These are phyloP conservation scores for Clarias pachynema DNA, from an alignment of 2,797 vertebrate species.

Conservation along the genomic window DNA sequence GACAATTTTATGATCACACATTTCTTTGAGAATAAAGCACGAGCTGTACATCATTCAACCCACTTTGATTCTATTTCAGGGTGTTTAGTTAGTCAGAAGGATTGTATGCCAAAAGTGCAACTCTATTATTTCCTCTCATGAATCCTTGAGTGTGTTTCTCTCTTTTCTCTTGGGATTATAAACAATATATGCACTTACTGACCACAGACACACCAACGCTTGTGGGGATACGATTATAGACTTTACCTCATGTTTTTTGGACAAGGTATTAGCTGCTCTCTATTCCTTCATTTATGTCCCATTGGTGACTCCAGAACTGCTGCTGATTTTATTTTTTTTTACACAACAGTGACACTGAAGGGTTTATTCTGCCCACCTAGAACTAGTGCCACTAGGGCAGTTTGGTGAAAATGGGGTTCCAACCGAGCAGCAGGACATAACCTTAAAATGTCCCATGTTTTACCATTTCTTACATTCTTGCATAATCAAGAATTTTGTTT, in stretches of 20 bases:
- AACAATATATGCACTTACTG: neutral
- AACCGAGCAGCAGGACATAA: no score
- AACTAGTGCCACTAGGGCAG: neutral
- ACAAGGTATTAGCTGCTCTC: neutral
- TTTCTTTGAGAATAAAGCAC: slow-evolving; percentile 58
- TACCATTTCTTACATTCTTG: no score
- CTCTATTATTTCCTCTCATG: neutral
- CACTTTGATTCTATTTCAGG: slow-evolving; percentile 43
- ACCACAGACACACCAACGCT: neutral
- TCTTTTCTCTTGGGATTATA: neutral
- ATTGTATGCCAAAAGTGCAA: slow-evolving; percentile 26
- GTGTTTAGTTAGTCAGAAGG: slow-evolving; percentile 35
- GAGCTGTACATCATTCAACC: slow-evolving; percentile 47
- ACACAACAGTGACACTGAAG: neutral
- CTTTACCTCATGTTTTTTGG: neutral
- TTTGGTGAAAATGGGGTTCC: no score
- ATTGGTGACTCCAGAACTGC: neutral
- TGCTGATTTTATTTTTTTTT: neutral
- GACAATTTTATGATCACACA: slow-evolving; percentile 41
- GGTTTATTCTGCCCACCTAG: neutral
- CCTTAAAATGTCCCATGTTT: no score
- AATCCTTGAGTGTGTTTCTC: neutral
- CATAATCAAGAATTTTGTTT: no score
- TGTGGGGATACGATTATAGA: neutral
- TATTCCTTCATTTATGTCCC: neutral